Conservation (phyloP, 2,888 invertebrate species). For the Polia nebulosa region DNA sequence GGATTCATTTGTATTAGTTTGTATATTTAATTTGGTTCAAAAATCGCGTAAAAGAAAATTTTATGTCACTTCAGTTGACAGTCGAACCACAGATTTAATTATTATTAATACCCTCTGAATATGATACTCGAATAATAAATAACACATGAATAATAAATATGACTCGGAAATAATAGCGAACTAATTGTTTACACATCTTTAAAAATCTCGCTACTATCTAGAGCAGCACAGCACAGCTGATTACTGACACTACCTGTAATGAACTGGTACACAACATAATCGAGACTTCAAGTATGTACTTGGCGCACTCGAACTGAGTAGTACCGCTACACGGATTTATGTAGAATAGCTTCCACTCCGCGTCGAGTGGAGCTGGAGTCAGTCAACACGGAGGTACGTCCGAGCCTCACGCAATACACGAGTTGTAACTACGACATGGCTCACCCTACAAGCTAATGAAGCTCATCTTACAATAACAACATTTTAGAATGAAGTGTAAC, state of each 20-base stretch:
- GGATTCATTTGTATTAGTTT: too few relatives aligned
- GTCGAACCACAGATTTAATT: too few relatives aligned
- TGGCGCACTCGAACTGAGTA: constrained; percentile 20
- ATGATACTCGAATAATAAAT: background rate
- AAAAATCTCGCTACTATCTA: background rate
- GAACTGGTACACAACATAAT: background rate
- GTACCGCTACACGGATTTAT: too few relatives aligned
- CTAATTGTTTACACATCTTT: background rate
- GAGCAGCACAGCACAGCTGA: background rate
- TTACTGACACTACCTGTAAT: background rate
- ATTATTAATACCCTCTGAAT: background rate
- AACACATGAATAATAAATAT: background rate
- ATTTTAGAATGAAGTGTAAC: background rate
- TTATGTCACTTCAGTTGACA: too few relatives aligned
- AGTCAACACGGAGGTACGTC: background rate
- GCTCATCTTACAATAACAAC: constrained; percentile 4
- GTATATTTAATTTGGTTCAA: too few relatives aligned
- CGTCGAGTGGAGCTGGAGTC: background rate
- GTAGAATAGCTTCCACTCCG: background rate
- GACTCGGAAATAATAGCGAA: background rate
- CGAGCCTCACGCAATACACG: too few relatives aligned
- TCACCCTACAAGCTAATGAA: too few relatives aligned
- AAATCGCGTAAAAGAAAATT: too few relatives aligned
- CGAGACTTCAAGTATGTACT: constrained; percentile 23
- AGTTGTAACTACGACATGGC: too few relatives aligned